Conservation (phyloP, 30 jellyfish, hydroid and myxozoan genomes). For the Clytia hemisphaerica region DNA sequence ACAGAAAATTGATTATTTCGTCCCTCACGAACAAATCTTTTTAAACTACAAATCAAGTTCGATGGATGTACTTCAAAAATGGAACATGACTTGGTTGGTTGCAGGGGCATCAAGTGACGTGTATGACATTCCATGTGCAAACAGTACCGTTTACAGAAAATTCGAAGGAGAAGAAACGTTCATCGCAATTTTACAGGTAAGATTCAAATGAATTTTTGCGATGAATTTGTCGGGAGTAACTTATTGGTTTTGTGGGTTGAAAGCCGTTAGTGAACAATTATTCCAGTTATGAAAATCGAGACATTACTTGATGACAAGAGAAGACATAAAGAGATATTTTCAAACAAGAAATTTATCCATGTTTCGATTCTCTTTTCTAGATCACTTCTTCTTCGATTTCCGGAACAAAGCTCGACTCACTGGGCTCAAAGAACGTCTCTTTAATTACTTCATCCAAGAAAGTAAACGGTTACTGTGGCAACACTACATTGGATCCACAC, state of each 20-base stretch:
- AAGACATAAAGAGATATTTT: too few species aligned
- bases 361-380: too few species aligned
- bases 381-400: too few species aligned
- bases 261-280: too few species aligned
- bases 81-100: neutral
- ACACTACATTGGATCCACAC: neutral
- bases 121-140: conserved; percentile 2
- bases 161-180: neutral
- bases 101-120: conserved; percentile 12
- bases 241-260: too few species aligned
- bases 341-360: too few species aligned
- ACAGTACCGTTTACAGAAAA: conserved; percentile 1
- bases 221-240: too few species aligned
- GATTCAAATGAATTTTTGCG: too few species aligned
- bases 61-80: neutral
- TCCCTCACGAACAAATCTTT: neutral
- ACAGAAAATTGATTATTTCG: conserved; percentile 9
- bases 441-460: conserved; percentile 16
- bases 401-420: too few species aligned
- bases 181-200: conserved; percentile 1
- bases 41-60: neutral
- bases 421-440: neutral
- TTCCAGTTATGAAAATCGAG: too few species aligned
- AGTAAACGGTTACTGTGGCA: conserved; percentile 6
- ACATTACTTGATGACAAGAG: too few species aligned